Evolutionary conservation across 1,140 invertebrate species (phyloP), one percentile per base, ranked within the genome.

Genomic region (Drosophila nasuta): DNA sequence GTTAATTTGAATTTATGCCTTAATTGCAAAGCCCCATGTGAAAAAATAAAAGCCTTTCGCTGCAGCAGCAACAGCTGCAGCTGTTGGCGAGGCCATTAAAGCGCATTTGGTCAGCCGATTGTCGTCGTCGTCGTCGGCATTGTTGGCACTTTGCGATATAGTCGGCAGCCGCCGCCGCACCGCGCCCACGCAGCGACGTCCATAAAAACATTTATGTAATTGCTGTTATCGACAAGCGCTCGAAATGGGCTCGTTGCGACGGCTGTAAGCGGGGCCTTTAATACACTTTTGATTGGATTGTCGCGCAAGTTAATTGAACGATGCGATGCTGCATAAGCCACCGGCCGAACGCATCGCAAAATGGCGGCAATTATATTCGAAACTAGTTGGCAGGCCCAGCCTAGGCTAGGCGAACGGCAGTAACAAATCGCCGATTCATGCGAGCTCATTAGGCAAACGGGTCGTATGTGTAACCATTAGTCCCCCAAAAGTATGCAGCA

Each of bases 251-350:
- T 65, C 71, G 85, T 72, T 76, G 64, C 25, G 64, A 49, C 68
- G 69, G 43, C 73, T 75, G 67, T 81, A 74, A 87, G 79, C 82
- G 85, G 71, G 43, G 43, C 74, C 78, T 81, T 88, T 88, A 88
- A 88, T 89, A 88, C 85, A 88, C 85, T 89, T 89, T 88, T 88
- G 85, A 88, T 88, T 88, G 85, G 85, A 88, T 89, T 89, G 85
- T 90, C 85, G 85, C 86, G 81, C 85, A 85, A 88, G 85, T 88
- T 88, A 88, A 88, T 88, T 88, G 85, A 90, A 90, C 86, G 68
- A 28, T 68, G 56, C 52, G 25, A 56, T 60, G 43, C 38, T 8
- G 49, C 56, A 77, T 75, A 88, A 81, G 85, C 83, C 81, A 88
- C 77, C 83, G 51, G 52, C 45, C 59, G 35, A 80, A 49, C 59